Evolutionary conservation across 2,797 vertebrate species (phyloP).

Genomic region (Bovichtus diacanthus): DNA sequence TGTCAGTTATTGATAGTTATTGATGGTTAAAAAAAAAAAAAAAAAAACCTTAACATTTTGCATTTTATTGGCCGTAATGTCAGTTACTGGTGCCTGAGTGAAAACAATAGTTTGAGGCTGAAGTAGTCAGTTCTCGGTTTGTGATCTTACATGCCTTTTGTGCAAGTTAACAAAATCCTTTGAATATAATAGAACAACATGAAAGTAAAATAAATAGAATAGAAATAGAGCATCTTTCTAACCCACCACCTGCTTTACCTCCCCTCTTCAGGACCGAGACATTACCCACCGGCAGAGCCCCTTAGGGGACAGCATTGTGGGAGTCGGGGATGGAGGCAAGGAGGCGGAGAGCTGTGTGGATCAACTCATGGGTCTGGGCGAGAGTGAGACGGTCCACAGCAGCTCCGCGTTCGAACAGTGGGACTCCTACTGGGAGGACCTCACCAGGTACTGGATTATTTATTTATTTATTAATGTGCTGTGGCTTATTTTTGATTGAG

Average conservation of each 20-base stretch:
- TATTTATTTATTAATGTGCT: conserved; percentile 32
- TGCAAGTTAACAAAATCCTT: not conserved
- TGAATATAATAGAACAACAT: not conserved
- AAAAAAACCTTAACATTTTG: no score
- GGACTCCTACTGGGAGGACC: conserved; percentile 99
- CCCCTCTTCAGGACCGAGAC: conserved; percentile 91
- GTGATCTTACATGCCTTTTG: not conserved
- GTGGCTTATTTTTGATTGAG: conserved; percentile 12
- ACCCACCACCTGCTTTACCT: not conserved
- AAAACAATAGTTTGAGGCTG: not conserved
- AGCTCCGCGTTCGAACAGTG: conserved; percentile 97
- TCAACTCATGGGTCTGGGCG: conserved; percentile 91
- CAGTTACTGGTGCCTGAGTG: not conserved
- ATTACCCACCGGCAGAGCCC: conserved; percentile 96
- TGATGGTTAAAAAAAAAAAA: no score
- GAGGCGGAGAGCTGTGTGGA: conserved; percentile 92
- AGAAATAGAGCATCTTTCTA: not conserved
- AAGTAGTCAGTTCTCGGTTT: not conserved
- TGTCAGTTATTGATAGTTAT: not conserved
- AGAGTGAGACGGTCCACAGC: conserved; percentile 90
- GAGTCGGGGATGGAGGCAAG: conserved; percentile 86
- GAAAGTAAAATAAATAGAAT: not conserved
- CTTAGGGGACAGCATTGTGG: conserved; percentile 86
- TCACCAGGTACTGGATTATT: conserved; percentile 89
- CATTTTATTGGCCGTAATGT: not conserved